phyloP scores from a whole-genome alignment of 2,888 invertebrate species.

The Peribatodes rhomboidaria region DNA sequence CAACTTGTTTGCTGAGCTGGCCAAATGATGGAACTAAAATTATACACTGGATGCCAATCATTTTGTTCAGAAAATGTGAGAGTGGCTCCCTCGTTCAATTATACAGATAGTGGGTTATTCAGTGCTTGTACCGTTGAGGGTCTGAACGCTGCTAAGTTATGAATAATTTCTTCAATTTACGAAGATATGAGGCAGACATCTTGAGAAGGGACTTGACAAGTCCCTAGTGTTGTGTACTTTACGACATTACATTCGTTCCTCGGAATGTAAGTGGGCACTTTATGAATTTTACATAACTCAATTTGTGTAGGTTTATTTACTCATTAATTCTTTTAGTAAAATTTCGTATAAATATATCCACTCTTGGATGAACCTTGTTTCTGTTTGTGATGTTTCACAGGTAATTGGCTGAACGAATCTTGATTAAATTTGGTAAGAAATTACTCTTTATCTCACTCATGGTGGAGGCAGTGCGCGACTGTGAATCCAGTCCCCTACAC shows the following conservation, averaged over 20 bases:
- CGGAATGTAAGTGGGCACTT: no score
- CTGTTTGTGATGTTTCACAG: no score
- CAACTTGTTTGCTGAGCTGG: background rate
- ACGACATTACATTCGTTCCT: background rate
- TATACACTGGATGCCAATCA: no score
- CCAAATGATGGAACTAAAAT: background rate
- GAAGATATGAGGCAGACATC: constrained; percentile 5
- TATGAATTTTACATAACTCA: background rate
- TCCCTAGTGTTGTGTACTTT: constrained; percentile 2
- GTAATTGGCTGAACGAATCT: no score
- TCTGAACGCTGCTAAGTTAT: constrained; percentile 19
- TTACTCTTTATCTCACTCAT: no score
- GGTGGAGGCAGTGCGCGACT: no score
- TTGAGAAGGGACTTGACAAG: constrained; percentile 7
- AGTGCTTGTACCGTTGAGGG: constrained; percentile 6
- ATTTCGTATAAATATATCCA: no score
- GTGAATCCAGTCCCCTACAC: no score
- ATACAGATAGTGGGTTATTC: background rate
- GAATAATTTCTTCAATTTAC: constrained; percentile 30
- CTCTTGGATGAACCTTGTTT: no score
- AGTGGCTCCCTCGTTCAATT: background rate
- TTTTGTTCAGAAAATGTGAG: background rate
- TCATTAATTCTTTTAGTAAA: no score
- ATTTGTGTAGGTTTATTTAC: background rate
- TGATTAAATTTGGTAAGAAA: no score